phyloP scores from a whole-genome alignment of 2,888 invertebrate species.

The Nymphalis c-album region DNA sequence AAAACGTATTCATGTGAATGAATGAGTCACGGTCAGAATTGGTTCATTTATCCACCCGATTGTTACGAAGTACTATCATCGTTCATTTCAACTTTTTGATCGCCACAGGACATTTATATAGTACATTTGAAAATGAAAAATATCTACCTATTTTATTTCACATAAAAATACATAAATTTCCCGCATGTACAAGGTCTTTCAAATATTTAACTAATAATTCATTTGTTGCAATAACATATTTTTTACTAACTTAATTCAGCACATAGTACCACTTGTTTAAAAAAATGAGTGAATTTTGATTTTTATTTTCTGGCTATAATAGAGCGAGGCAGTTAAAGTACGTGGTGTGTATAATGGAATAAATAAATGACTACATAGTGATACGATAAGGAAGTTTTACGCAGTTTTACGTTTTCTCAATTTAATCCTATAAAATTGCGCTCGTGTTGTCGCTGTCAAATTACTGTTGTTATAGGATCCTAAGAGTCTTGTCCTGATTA shows the following conservation, averaged over 20 bases:
- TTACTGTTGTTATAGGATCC: constrained; percentile 18
- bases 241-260: no score
- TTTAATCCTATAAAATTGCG: background rate
- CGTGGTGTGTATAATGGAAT: no score
- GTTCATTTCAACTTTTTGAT: constrained; percentile 41
- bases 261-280: no score
- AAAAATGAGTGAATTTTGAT: background rate
- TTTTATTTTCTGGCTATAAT: background rate
- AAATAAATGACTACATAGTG: no score
- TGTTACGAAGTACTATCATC: constrained; percentile 50
- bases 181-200: no score
- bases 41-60: constrained; percentile 64
- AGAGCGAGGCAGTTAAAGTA: no score
- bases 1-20: constrained; percentile 72
- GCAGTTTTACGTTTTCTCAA: no score
- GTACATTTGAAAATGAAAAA: background rate
- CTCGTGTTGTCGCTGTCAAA: background rate
- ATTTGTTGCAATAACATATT: no score
- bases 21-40: constrained; percentile 72
- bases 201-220: no score
- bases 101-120: constrained; percentile 13
- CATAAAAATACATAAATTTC: no score
- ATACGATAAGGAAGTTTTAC: background rate
- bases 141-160: background rate
- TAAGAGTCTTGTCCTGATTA: constrained; percentile 38